Evolutionary conservation across 2,797 vertebrate genomes (phyloP).

Genomic region (Chrysocyon brachyurus): DNA sequence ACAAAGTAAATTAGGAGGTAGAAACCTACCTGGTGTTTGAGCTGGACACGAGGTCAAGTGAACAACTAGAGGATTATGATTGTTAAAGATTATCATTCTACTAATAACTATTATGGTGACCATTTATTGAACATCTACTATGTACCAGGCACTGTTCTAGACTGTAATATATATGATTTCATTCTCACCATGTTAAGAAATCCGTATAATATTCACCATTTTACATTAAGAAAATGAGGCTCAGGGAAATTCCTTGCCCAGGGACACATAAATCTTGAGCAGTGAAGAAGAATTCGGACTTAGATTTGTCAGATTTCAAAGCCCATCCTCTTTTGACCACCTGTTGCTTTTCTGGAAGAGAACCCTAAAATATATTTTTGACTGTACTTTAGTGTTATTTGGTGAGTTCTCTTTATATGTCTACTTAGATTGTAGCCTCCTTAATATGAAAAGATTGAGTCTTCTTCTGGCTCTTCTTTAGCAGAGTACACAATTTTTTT

Average conservation of each 20-base stretch:
- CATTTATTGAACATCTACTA: not conserved
- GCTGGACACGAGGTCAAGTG: not conserved
- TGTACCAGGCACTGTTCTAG: not conserved
- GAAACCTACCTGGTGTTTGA: not conserved
- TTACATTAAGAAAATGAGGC: not conserved
- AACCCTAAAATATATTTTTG: slow-evolving; percentile 5
- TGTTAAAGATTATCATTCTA: not conserved
- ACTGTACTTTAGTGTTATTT: not conserved
- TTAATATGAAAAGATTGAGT: not conserved
- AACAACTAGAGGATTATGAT: not conserved
- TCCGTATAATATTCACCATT: not conserved
- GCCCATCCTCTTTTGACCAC: not conserved
- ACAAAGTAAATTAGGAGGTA: not conserved
- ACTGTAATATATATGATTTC: not conserved
- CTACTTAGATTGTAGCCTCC: not conserved
- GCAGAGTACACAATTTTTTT: not conserved
- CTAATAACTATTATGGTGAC: not conserved
- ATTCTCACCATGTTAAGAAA: not conserved
- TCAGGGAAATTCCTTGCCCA: not conserved
- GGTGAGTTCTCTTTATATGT: not conserved
- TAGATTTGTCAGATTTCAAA: not conserved
- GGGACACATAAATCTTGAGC: not conserved
- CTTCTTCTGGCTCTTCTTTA: slow-evolving; percentile 1
- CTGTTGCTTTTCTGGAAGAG: not conserved
- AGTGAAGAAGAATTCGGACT: not conserved